Evolutionary conservation across 2,797 vertebrate species (phyloP).

Genomic region (Rhinatrema bivittatum): DNA sequence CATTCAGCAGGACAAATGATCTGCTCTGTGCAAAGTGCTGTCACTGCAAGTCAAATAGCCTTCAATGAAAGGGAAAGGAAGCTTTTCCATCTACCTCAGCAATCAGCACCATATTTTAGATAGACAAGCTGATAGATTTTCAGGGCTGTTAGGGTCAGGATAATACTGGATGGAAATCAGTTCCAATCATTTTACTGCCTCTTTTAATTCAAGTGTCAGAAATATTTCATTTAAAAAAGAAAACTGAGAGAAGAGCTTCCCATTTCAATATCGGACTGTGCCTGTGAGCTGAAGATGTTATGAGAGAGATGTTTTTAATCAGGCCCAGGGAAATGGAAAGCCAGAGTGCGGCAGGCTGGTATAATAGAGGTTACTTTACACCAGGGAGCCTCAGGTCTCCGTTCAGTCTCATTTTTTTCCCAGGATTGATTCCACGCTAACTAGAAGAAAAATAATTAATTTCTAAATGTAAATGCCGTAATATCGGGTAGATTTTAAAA

Average conservation of each 20-base stretch:
- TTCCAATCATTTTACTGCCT: too few species aligned
- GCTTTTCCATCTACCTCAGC: not conserved
- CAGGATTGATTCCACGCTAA: too few species aligned
- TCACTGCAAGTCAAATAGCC: not conserved
- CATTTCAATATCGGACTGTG: not conserved
- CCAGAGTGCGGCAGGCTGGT: not conserved
- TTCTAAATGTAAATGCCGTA: not conserved
- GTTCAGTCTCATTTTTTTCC: too few species aligned
- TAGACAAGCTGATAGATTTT: constrained; percentile 2
- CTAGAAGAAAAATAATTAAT: not conserved
- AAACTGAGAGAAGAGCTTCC: too few species aligned
- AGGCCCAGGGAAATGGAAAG: not conserved
- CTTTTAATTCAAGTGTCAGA: not conserved
- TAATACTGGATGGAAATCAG: not conserved
- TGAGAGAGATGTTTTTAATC: not conserved
- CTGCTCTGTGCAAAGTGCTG: not conserved
- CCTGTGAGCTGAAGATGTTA: not conserved
- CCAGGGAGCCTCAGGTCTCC: not conserved
- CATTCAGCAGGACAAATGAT: not conserved
- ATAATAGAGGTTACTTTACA: not conserved
- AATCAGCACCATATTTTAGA: not conserved
- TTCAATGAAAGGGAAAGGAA: not conserved
- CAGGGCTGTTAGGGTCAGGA: not conserved
- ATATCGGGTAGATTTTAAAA: too few species aligned
- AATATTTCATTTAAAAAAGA: constrained; percentile 1